phyloP scores from a whole-genome alignment of 1,140 invertebrate species.

The Epicauta chinensis region DNA sequence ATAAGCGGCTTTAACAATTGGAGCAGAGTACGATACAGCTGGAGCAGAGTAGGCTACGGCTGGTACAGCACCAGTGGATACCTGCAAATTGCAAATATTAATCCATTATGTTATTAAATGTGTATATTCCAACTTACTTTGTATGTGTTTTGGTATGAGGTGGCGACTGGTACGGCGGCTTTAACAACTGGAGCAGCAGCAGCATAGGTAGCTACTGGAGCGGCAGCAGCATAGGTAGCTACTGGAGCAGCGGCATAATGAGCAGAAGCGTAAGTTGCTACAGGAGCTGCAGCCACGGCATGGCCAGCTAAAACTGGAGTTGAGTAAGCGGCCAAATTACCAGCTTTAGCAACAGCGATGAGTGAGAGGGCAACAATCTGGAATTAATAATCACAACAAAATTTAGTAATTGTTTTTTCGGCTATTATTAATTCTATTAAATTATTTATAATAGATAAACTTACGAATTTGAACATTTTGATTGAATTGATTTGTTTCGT shows the following conservation, averaged over 20 bases:
- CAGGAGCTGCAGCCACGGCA: too few species aligned
- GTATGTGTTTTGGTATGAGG: slow-evolving; percentile 25
- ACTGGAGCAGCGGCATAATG: slow-evolving; percentile 13
- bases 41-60: slow-evolving; percentile 21
- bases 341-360: slow-evolving; percentile 15
- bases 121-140: slow-evolving; percentile 19
- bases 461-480: slow-evolving; percentile 20
- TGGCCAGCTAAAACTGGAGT: slow-evolving; percentile 3
- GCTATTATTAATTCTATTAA: not conserved
- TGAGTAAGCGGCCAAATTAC: slow-evolving; percentile 16
- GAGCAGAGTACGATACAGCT: too few species aligned
- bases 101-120: slow-evolving; percentile 1
- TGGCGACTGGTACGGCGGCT: slow-evolving; percentile 29
- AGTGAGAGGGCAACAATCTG: slow-evolving; percentile 13
- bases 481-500: slow-evolving; percentile 8
- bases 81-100: slow-evolving; percentile 12
- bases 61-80: slow-evolving; percentile 16
- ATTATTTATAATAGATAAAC: slow-evolving; percentile 3
- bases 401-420: too few species aligned
- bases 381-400: slow-evolving; percentile 1
- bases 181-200: slow-evolving; percentile 21
- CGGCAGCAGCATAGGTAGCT: slow-evolving; percentile 13
- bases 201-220: slow-evolving; percentile 9
- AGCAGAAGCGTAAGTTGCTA: slow-evolving; percentile 2
- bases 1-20: slow-evolving; percentile 17